phyloP scores from a whole-genome alignment of 2,888 invertebrate species.

The Heteromurus nitidus region DNA sequence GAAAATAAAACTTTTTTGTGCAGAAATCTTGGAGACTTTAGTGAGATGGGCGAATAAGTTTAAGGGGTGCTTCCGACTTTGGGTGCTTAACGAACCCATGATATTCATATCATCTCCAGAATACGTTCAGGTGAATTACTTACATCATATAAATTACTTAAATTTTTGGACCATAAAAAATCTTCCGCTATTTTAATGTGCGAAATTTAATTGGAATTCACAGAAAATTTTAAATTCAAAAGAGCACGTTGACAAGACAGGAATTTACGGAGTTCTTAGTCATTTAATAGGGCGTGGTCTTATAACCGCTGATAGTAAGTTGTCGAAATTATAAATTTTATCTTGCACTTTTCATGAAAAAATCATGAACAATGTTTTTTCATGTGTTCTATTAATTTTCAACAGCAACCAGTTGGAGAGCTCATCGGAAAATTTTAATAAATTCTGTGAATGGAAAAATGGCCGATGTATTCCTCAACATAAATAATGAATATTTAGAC shows the following conservation, averaged over 20 bases:
- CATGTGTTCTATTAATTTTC: neutral
- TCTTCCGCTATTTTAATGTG: no score
- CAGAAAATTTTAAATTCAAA: conserved; percentile 16
- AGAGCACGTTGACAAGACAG: neutral
- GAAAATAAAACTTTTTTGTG: no score
- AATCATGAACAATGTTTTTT: no score
- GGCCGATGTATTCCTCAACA: neutral
- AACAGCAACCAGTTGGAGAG: neutral
- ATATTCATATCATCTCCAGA: conserved; percentile 8
- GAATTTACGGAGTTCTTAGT: neutral
- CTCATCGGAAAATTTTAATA: neutral
- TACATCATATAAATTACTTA: no score
- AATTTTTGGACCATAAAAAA: no score
- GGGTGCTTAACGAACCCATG: conserved; percentile 1
- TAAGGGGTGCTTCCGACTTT: conserved; percentile 15
- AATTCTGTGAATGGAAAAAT: conserved; percentile 22
- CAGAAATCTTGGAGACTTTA: conserved; percentile 13
- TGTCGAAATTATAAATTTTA: neutral
- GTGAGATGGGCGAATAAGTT: conserved; percentile 2
- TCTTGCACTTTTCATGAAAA: no score
- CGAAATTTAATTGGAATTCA: no score
- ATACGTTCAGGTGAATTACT: conserved; percentile 1
- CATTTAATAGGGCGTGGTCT: conserved; percentile 9
- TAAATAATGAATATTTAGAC: neutral
- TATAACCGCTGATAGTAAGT: conserved; percentile 2